phyloP scores from a whole-genome alignment of 2,888 invertebrate species.

The Physocephala rufipes region DNA sequence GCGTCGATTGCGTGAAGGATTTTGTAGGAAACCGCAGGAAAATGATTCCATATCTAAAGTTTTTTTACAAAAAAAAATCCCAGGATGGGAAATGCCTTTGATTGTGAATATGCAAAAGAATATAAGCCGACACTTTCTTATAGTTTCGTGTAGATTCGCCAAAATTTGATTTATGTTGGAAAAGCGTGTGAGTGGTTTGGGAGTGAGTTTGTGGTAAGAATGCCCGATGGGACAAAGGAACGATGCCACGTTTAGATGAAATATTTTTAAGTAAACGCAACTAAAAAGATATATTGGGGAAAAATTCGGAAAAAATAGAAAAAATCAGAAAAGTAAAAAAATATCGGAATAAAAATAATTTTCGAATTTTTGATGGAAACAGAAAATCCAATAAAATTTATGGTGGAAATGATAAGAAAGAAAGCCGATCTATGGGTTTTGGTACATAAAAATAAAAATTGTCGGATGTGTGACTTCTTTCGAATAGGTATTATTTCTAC shows the following conservation, averaged over 20 bases:
- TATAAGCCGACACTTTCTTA: background rate
- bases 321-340: constrained; percentile 6
- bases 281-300: constrained; percentile 36
- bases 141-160: constrained; percentile 13
- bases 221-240: constrained; percentile 43
- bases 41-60: background rate
- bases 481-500: constrained; percentile 17
- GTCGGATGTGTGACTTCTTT: constrained; percentile 7
- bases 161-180: constrained; percentile 43
- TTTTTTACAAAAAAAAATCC: constrained; percentile 21
- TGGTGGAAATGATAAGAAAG: constrained; percentile 64
- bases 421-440: constrained; percentile 48
- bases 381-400: constrained; percentile 64
- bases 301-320: no score
- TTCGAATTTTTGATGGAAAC: constrained; percentile 61
- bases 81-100: constrained; percentile 16
- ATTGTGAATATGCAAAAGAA: constrained; percentile 25
- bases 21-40: constrained; percentile 7
- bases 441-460: background rate
- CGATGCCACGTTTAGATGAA: constrained; percentile 29
- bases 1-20: constrained; percentile 30
- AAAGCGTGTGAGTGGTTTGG: constrained; percentile 17
- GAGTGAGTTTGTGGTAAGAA: no score
- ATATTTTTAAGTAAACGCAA: constrained; percentile 6
- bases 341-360: constrained; percentile 37